These are phyloP conservation scores for Lepus europaeus DNA, from an alignment of 2,113 vertebrate species.

Conservation along the genomic window DNA sequence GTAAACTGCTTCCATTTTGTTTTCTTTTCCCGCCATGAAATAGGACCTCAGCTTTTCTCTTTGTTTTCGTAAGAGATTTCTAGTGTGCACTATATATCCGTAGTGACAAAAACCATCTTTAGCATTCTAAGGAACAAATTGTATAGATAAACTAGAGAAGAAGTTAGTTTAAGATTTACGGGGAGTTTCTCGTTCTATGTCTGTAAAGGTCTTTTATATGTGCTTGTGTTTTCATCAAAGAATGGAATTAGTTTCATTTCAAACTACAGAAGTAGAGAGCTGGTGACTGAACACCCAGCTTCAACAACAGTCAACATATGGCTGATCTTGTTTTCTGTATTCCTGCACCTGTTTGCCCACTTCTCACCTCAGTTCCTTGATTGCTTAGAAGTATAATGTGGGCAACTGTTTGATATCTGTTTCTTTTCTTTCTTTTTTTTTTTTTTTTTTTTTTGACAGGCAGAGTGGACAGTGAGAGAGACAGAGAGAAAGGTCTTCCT, in stretches of 20 bases:
- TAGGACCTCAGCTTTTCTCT: not conserved
- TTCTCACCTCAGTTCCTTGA: not conserved
- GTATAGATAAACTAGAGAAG: slow-evolving; percentile 10
- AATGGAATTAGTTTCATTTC: not conserved
- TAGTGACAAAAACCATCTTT: not conserved
- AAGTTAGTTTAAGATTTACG: not conserved
- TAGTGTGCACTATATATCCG: not conserved
- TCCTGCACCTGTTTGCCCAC: not conserved
- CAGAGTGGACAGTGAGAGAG: too few species aligned
- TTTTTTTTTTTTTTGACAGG: too few species aligned
- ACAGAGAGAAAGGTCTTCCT: too few species aligned
- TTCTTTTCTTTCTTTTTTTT: not conserved
- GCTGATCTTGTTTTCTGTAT: not conserved
- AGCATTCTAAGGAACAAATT: not conserved
- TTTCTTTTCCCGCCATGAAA: not conserved
- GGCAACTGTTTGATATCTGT: not conserved
- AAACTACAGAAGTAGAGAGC: not conserved
- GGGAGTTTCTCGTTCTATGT: not conserved
- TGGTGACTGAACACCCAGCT: not conserved
- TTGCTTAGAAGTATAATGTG: not conserved
- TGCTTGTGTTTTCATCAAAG: slow-evolving; percentile 21
- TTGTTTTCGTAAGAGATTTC: not conserved
- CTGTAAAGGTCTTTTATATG: not conserved
- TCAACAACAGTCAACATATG: not conserved
- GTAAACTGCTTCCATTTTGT: not conserved